phyloP scores from a whole-genome alignment of 1,140 invertebrate species.

The Conus betulinus region DNA sequence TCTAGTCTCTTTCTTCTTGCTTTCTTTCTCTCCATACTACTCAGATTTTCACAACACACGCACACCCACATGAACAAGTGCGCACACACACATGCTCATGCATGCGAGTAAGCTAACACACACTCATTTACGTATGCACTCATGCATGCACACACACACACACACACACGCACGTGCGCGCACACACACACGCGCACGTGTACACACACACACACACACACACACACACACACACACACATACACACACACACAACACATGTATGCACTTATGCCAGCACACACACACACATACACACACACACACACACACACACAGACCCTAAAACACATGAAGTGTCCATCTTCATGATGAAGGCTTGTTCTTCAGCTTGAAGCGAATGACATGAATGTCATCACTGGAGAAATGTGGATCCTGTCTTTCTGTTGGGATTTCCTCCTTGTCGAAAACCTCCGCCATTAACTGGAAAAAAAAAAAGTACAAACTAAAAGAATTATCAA shows the following conservation, averaged over 20 bases:
- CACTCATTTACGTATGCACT: background rate
- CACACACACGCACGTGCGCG: background rate
- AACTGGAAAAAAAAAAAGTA: constrained; percentile 55
- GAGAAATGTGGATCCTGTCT: constrained; percentile 58
- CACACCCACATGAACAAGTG: too few relatives aligned
- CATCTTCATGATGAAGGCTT: background rate
- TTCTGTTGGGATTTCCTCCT: constrained; percentile 60
- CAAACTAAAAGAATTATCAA: background rate
- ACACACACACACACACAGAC: background rate
- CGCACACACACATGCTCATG: too few relatives aligned
- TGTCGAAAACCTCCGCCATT: constrained; percentile 53
- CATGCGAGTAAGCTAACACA: background rate
- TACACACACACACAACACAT: background rate
- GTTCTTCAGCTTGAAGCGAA: constrained; percentile 54
- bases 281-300: background rate
- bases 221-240: too few relatives aligned
- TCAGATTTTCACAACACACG: too few relatives aligned
- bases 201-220: too few relatives aligned
- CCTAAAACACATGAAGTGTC: background rate
- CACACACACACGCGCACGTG: background rate
- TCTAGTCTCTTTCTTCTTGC: too few relatives aligned
- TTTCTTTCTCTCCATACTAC: too few relatives aligned
- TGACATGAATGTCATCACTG: constrained; percentile 70
- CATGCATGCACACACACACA: background rate
- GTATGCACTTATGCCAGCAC: background rate